Base-by-base conservation (phyloP, 2,113 vertebrate species). In the Acrocephalus arundinaceus region DNA sequence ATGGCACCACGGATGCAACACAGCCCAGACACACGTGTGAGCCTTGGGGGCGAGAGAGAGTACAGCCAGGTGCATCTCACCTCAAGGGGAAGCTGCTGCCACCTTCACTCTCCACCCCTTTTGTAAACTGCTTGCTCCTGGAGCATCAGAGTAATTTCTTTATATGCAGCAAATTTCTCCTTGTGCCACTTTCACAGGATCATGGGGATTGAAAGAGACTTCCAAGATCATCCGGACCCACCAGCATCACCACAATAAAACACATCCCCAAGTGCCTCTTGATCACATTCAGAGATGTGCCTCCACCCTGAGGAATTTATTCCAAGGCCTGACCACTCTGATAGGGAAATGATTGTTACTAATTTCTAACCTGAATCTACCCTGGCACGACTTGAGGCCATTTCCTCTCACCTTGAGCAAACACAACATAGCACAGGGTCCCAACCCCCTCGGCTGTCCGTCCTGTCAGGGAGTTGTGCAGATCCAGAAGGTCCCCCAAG, bases 1-100 rank as follows among this genome's bases (percentile, higher is more conserved):
- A 61, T 0, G 3, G 8, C 66, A 43, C 30, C 54, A 31, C 0
- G 1, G 46, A n/a, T 2, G 33, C 73, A 21, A 45, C 18, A 2
- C 27, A 7, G 35, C 37, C 1, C 52, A 33, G 57, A 2, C 1
- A 15, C 37, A 3, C 0, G 2, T 11, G 51, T 12, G 39, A 55
- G 93, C 35, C 63, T 17, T 30, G 0, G 10, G 5, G 27, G 15
- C 15, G 15, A 25, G 45, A 11, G 31, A 7, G 18, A 79, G 49
- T 31, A 11, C 12, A 14, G 46, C n/a, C 52, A 16, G 39, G 19
- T 8, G 15, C n/a, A 5, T 16, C 37, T 31, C 10, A 20, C 18
- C 37, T 18, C 2, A 2, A 9, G 39, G 31, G 51, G 19, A 41
- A 46, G 18, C 61, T 49, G 43, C 62, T 52, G 48, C 62, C 67